phyloP scores from a whole-genome alignment of 2,113 vertebrate species.

The Dunckerocampus dactyliophorus region DNA sequence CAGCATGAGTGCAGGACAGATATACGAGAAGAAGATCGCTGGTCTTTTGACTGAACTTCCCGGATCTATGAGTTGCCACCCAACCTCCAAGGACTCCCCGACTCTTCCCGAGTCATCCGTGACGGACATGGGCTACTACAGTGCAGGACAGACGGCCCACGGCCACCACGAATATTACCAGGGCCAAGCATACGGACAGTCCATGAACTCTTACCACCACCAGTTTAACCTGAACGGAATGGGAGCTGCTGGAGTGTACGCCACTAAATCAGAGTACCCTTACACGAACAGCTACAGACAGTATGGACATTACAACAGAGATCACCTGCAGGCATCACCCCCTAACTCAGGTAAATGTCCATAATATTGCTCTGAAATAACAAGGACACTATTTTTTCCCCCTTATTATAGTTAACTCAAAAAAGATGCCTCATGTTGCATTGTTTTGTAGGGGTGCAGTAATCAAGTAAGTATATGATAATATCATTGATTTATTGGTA shows the following conservation, averaged over 20 bases:
- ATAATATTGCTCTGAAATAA: no score
- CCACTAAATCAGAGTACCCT: constrained; percentile 89
- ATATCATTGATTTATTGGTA: neutral
- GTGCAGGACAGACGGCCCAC: constrained; percentile 67
- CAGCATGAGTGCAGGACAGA: constrained; percentile 84
- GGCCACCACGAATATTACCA: constrained; percentile 90
- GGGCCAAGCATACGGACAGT: constrained; percentile 80
- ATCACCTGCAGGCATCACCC: constrained; percentile 85
- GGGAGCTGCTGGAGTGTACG: constrained; percentile 80
- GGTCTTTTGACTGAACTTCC: constrained; percentile 92
- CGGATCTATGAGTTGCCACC: constrained; percentile 92
- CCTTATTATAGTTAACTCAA: neutral
- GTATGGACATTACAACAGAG: constrained; percentile 87
- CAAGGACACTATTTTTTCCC: no score
- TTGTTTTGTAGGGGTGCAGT: neutral
- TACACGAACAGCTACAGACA: constrained; percentile 89
- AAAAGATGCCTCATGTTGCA: neutral
- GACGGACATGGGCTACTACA: constrained; percentile 96
- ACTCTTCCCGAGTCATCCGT: constrained; percentile 93
- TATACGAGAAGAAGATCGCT: constrained; percentile 92
- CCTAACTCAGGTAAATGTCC: constrained; percentile 82
- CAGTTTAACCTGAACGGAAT: constrained; percentile 92
- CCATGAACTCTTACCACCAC: constrained; percentile 84
- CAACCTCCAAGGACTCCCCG: constrained; percentile 92
- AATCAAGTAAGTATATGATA: neutral